Base-by-base conservation (phyloP, 2,797 vertebrate genomes). In the Phaenicophaeus curvirostris region DNA sequence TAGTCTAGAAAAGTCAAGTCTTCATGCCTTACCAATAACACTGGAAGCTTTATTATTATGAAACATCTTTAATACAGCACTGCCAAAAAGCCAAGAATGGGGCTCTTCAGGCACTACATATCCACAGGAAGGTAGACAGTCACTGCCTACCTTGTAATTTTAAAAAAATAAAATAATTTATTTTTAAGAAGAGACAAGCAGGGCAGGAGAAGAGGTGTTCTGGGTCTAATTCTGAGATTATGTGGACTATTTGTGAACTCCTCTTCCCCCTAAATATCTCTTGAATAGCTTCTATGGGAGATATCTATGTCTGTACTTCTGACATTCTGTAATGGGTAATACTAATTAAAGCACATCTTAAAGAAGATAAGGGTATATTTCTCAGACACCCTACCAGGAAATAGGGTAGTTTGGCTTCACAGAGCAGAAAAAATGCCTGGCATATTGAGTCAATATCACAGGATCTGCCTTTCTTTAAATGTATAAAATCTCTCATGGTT, bases 381-480 rank as follows among this genome's bases (percentile, higher is more conserved):
- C 59, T 86, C 67, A 76, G 74, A 65, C 87, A 90, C 28, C 18
- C 42, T 77, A 72, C 25, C 50, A 91, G 79, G 71, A 88, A 87
- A 82, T 39, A 48, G 19, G 15, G 33, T 79, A 27, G 31, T 79
- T 82, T 68, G 44, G 24, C 59, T 86, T 63, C 44, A n/a, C 17
- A 88, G 63, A 82, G 37, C 41, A 23, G 58, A 61, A 20, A 16
- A 80, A 84, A 55, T 65, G 37, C 20, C 13, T 57, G 12, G 11
- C 79, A 73, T 90, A 85, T 63, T 84, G 5, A 73, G 57, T 48
- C 71, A 74, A 28, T 94, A 90, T 55, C 67, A 55, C 61, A 82
- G 85, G 59, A 90, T 65, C 85, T 94, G 48, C 55, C 30, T 88
- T 88, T 93, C 91, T 71, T 92, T 88, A 86, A 54, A 82, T 55